Percentiles rank a stretch among this genome's conserved stretches.
Evolutionary conservation across 2,888 invertebrate genomes (phyloP).

Genomic region (Apodemia mormo): DNA sequence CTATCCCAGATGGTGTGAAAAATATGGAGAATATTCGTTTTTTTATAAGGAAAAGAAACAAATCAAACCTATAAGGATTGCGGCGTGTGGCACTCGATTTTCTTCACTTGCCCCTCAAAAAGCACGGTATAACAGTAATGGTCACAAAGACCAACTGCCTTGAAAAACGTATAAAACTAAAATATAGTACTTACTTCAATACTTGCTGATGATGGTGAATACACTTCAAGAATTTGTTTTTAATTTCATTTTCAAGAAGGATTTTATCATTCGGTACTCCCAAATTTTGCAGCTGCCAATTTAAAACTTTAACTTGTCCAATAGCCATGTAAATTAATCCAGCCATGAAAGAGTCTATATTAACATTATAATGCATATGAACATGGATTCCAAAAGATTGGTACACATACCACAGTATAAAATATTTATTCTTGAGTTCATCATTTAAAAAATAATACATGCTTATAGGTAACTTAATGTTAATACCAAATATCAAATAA

Average conservation of each 20-base stretch:
- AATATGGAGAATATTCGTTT: too few relatives aligned
- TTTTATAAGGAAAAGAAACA: too few relatives aligned
- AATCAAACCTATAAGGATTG: too few relatives aligned
- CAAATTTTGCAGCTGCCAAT: slow-evolving; percentile 49
- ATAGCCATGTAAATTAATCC: slow-evolving; percentile 55
- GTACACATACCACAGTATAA: slow-evolving; percentile 52
- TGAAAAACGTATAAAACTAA: too few relatives aligned
- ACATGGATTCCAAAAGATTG: slow-evolving; percentile 59
- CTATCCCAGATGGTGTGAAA: too few relatives aligned
- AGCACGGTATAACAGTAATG: too few relatives aligned
- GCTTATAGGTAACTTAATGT: slow-evolving; percentile 57
- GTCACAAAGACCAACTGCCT: slow-evolving; percentile 21
- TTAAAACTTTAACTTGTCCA: slow-evolving; percentile 53
- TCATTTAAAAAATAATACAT: slow-evolving; percentile 63
- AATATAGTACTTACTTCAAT: slow-evolving; percentile 48
- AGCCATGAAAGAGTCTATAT: slow-evolving; percentile 56
- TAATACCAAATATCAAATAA: slow-evolving; percentile 45
- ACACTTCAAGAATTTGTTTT: slow-evolving; percentile 26
- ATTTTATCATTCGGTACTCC: slow-evolving; percentile 30
- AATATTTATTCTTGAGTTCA: slow-evolving; percentile 49
- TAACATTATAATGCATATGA: slow-evolving; percentile 63
- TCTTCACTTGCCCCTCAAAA: too few relatives aligned
- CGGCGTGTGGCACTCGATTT: too few relatives aligned
- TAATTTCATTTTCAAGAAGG: too few relatives aligned
- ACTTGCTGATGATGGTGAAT: slow-evolving; percentile 56